Evolutionary conservation across 1,140 invertebrate genomes (phyloP).

Genomic region (Battus philenor): DNA sequence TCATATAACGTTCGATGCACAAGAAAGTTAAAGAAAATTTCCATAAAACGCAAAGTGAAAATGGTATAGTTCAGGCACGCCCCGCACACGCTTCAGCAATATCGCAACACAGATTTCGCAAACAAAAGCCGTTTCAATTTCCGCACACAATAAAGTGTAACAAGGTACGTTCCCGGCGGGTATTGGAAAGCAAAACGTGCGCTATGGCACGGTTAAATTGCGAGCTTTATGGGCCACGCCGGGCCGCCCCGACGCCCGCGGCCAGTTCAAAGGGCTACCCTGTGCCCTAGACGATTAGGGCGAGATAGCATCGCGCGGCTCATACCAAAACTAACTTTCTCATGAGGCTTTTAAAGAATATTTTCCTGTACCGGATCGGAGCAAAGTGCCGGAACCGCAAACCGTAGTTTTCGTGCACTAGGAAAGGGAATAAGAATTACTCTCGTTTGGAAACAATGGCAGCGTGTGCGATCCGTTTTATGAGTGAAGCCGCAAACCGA

Average conservation of each 20-base stretch:
- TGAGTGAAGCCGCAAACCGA: conserved; percentile 47
- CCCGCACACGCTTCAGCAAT: not conserved
- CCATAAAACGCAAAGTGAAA: no score
- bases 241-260: conserved; percentile 30
- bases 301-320: conserved; percentile 10
- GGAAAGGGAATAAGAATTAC: conserved; percentile 55
- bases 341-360: not conserved
- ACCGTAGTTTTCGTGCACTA: conserved; percentile 47
- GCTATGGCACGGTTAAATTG: conserved; percentile 33
- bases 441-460: conserved; percentile 53
- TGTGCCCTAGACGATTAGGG: conserved; percentile 22
- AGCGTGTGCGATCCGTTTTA: conserved; percentile 37
- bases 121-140: conserved; percentile 27
- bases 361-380: not conserved
- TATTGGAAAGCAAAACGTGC: conserved; percentile 30
- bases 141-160: conserved; percentile 22
- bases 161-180: conserved; percentile 24
- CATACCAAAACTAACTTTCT: not conserved
- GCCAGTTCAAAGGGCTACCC: conserved; percentile 42
- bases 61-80: no score
- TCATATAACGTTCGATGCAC: no score
- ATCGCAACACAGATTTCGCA: conserved; percentile 8
- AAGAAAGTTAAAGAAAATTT: no score
- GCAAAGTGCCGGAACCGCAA: conserved; percentile 27
- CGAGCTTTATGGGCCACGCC: conserved; percentile 33